Percentiles rank a stretch among this genome's conserved stretches.
phyloP scores from a whole-genome alignment of 2,888 invertebrate genomes.

The Creontiades dilutus region DNA sequence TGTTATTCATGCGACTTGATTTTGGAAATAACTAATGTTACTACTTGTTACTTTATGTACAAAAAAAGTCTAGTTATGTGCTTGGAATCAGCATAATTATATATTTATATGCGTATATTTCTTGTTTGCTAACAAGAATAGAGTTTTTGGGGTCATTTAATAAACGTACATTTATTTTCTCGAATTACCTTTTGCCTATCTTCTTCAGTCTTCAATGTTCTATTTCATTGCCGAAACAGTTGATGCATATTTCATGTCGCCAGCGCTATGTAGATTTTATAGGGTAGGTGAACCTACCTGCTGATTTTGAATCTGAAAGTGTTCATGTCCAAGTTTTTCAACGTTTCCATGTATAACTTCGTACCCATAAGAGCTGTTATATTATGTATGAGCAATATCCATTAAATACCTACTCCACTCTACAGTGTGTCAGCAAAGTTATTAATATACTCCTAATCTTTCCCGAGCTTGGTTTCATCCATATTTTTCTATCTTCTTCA shows the following conservation, averaged over 20 bases:
- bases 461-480: no score
- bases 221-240: not conserved
- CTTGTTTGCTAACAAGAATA: not conserved
- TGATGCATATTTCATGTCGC: not conserved
- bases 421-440: no score
- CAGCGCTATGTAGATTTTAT: not conserved
- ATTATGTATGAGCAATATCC: no score
- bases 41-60: constrained; percentile 36
- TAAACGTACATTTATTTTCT: not conserved
- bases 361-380: no score
- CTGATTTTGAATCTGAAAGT: not conserved
- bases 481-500: no score
- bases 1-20: not conserved
- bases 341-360: no score
- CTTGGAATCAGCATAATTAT: constrained; percentile 39
- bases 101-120: not conserved
- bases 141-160: not conserved
- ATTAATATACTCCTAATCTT: no score
- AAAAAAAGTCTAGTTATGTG: constrained; percentile 37
- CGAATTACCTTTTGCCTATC: not conserved
- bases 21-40: constrained; percentile 21
- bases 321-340: no score
- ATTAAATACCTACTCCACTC: no score
- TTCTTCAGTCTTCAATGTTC: not conserved
- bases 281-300: not conserved